Evolutionary conservation across 1,140 invertebrate genomes (phyloP), one percentile per base, ranked within the genome.

Genomic region (Protaetia brevitarsis): DNA sequence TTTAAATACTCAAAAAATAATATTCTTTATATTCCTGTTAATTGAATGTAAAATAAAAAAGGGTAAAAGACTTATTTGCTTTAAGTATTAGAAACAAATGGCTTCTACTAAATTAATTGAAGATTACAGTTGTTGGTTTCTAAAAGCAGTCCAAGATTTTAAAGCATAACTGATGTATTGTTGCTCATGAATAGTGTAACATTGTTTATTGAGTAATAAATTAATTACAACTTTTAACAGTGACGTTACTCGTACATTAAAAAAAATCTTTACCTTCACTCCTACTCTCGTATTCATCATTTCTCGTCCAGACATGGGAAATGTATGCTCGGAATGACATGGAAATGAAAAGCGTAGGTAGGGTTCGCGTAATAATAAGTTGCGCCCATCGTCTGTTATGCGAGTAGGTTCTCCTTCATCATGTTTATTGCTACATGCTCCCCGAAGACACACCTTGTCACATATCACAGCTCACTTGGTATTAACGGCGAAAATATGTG

Each of bases 401-500:
- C 29, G 37, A 23, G 61, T 63, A 63, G 61, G 61, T 45, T 63
- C 61, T 63, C 61, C 61, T 63, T 63, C 61, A 63, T 63, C 61
- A 63, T 63, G 36, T 63, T 63, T 63, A 63, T 63, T 63, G 34
- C 61, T 45, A 63, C 61, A 63, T 63, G 61, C 34, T 37, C 61
- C 61, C 61, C 61, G 41, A 63, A 30, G 61, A 63, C 61, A 63
- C 61, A 63, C 61, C 61, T 63, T 63, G 61, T 63, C 61, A 63
- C 61, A 63, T 63, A 63, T 63, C 61, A 21, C 61, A 63, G 61
- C 61, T 63, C 61, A 41, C 61, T 45, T 28, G 61, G 29, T 63
- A 63, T 63, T 63, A 63, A 63, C 61, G 41, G 34, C 61, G 61
- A 63, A 59, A 63, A 63, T 63, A 63, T 63, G 61, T 63, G 61